Conservation (phyloP, 2,797 vertebrate genomes). For the Tenualosa thibaudeaui region DNA sequence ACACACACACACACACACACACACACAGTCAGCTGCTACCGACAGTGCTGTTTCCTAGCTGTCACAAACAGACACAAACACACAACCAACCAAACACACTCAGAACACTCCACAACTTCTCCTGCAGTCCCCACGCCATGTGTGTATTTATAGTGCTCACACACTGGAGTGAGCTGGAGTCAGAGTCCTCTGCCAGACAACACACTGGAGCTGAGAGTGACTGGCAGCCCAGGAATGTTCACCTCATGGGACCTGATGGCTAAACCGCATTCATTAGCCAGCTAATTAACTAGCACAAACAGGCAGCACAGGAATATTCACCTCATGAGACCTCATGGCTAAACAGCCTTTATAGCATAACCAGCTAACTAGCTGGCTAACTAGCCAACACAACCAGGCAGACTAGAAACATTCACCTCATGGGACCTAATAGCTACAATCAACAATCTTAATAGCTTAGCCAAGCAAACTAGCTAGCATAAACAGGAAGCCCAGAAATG, state of each 20-base stretch:
- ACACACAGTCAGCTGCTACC: neutral
- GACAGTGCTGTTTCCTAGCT: conserved; percentile 20
- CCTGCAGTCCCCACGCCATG: neutral
- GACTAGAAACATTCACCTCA: no score
- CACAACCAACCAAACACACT: neutral
- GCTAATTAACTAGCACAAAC: neutral
- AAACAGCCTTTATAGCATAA: neutral
- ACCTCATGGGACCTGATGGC: neutral
- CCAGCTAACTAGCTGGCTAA: neutral
- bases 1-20: neutral
- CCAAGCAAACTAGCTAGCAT: no score
- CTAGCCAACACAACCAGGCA: neutral
- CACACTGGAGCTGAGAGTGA: neutral
- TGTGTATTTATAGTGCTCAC: neutral
- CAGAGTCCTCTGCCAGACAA: neutral
- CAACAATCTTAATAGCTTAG: no score
- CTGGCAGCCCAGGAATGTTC: neutral
- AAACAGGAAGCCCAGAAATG: no score
- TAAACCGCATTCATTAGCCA: neutral
- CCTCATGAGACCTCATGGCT: neutral
- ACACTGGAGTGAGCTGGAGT: neutral
- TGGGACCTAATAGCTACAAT: no score
- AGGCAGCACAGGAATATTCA: neutral
- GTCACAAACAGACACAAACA: neutral
- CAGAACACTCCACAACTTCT: neutral